Evolutionary conservation across 2,797 vertebrate genomes (phyloP).

Genomic region (Pipistrellus pipistrellus): DNA sequence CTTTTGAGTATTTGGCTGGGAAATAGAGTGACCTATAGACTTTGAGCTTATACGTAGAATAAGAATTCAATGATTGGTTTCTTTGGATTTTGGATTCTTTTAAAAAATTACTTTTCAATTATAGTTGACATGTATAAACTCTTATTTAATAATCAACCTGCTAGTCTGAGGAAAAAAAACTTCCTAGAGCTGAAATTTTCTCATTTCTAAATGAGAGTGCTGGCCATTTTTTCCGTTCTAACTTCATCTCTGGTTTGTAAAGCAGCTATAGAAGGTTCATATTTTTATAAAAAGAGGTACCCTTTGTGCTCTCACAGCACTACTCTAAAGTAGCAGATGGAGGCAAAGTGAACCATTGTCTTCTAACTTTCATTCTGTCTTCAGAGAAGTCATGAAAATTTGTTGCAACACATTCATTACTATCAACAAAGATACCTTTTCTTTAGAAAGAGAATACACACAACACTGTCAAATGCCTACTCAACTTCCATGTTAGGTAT

Average conservation of each 20-base stretch:
- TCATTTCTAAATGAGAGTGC: slow-evolving; percentile 35
- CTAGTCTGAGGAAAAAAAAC: neutral
- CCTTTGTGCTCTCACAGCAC: slow-evolving; percentile 16
- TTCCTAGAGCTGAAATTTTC: neutral
- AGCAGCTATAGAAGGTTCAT: neutral
- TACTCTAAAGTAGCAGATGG: slow-evolving; percentile 44
- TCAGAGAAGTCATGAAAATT: slow-evolving; percentile 48
- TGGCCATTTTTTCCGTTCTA: neutral
- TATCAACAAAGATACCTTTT: neutral
- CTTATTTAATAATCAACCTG: neutral
- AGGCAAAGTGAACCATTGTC: slow-evolving; percentile 51
- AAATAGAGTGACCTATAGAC: neutral
- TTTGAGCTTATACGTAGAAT: neutral
- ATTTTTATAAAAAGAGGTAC: slow-evolving; percentile 45
- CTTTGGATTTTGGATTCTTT: neutral
- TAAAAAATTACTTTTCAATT: neutral
- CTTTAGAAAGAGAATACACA: slow-evolving; percentile 38
- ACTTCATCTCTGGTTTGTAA: slow-evolving; percentile 40
- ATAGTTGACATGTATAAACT: neutral
- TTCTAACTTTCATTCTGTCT: slow-evolving; percentile 51
- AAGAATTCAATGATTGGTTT: neutral
- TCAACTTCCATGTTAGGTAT: neutral
- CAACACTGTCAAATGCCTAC: neutral
- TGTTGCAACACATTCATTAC: slow-evolving; percentile 2
- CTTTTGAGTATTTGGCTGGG: neutral